phyloP scores from a whole-genome alignment of 2,113 vertebrate genomes.

The Chascanopsetta lugubris region DNA sequence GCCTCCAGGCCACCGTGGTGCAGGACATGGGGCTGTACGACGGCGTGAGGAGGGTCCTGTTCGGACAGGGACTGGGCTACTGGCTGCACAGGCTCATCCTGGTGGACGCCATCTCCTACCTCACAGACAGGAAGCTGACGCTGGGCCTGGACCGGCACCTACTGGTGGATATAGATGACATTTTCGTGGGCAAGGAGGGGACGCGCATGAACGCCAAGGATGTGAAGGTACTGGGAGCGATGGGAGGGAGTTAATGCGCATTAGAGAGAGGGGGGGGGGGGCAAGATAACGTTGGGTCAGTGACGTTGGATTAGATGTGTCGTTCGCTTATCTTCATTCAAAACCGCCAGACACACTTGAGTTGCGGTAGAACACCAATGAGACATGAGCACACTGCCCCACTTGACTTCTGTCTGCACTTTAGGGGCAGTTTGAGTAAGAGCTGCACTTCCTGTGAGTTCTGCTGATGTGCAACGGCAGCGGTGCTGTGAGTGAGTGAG shows the following conservation, averaged over 20 bases:
- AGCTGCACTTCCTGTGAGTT: background rate
- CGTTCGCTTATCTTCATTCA: slow-evolving; percentile 9
- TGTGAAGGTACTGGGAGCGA: slow-evolving; percentile 89
- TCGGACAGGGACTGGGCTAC: slow-evolving; percentile 94
- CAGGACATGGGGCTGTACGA: slow-evolving; percentile 95
- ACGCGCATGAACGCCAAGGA: slow-evolving; percentile 94
- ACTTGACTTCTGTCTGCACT: background rate
- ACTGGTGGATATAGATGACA: slow-evolving; percentile 95
- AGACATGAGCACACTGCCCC: background rate
- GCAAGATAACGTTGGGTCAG: slow-evolving; percentile 3
- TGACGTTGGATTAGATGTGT: slow-evolving; percentile 19
- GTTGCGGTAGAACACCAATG: background rate
- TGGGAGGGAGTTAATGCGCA: slow-evolving; percentile 7
- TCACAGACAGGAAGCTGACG: slow-evolving; percentile 89
- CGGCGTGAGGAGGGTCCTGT: slow-evolving; percentile 92
- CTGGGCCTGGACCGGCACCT: slow-evolving; percentile 91
- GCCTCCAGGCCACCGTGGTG: slow-evolving; percentile 86
- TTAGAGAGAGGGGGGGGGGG: slow-evolving; percentile 1
- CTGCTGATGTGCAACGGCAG: too few relatives aligned
- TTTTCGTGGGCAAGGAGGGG: slow-evolving; percentile 97
- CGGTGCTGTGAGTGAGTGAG: too few relatives aligned
- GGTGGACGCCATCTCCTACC: slow-evolving; percentile 91
- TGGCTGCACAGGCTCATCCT: slow-evolving; percentile 95
- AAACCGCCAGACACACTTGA: background rate
- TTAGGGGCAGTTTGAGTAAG: background rate